phyloP scores from a whole-genome alignment of 2,113 vertebrate genomes.

The Tringa solitaria region DNA sequence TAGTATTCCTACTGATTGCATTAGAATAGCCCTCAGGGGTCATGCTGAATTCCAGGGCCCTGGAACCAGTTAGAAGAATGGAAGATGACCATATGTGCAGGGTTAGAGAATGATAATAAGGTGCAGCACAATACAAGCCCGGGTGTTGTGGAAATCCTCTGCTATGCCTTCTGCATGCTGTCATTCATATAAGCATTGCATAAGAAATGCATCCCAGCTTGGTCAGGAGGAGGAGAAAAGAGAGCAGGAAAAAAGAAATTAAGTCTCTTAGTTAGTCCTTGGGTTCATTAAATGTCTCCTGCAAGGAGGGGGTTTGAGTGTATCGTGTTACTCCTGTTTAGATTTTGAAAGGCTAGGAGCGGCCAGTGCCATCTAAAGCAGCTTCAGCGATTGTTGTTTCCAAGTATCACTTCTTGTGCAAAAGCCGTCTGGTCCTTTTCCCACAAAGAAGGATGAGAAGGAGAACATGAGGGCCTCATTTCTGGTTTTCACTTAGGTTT shows the following conservation, averaged over 20 bases:
- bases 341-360: background rate
- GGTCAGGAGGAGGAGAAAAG: constrained; percentile 1
- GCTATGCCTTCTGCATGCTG: constrained; percentile 37
- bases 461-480: background rate
- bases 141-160: constrained; percentile 64
- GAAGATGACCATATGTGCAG: constrained; percentile 78
- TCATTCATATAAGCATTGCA: constrained; percentile 28
- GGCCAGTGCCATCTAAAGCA: background rate
- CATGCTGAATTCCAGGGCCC: constrained; percentile 83
- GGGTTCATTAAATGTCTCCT: constrained; percentile 45
- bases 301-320: background rate
- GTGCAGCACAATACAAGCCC: constrained; percentile 58
- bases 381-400: background rate
- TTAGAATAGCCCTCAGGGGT: constrained; percentile 83
- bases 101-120: constrained; percentile 76
- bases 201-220: constrained; percentile 24
- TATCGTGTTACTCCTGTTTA: background rate
- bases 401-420: background rate
- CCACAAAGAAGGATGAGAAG: background rate
- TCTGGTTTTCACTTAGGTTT: background rate
- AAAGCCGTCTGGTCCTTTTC: background rate
- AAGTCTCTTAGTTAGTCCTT: constrained; percentile 12
- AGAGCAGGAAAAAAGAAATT: constrained; percentile 42
- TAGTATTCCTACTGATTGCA: constrained; percentile 82
- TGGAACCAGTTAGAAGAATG: constrained; percentile 90